Percentiles rank a stretch among this genome's conserved stretches.
phyloP scores from a whole-genome alignment of 2,797 vertebrate species.

The Crax fasciolata region DNA sequence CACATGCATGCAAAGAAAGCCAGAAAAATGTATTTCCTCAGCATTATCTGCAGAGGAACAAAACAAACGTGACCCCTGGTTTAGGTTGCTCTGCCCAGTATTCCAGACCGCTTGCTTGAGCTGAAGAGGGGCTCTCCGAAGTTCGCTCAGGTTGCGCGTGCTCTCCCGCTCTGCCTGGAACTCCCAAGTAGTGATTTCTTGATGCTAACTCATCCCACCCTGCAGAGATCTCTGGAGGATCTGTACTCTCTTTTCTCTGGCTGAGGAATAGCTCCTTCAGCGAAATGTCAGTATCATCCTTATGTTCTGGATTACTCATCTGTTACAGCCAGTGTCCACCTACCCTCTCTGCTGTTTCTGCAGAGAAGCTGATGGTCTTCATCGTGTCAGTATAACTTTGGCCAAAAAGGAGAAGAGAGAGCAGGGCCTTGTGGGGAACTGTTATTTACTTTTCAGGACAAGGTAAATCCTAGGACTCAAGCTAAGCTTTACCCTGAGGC shows the following conservation, averaged over 20 bases:
- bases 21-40: slow-evolving; percentile 70
- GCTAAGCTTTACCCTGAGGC: neutral
- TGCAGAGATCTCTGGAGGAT: neutral
- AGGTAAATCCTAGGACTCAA: neutral
- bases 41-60: slow-evolving; percentile 69
- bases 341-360: neutral
- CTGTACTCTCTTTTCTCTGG: neutral
- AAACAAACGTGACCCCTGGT: slow-evolving; percentile 75
- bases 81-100: slow-evolving; percentile 60
- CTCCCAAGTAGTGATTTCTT: slow-evolving; percentile 43
- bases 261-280: neutral
- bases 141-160: slow-evolving; percentile 44
- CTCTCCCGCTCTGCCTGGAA: slow-evolving; percentile 39
- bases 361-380: neutral
- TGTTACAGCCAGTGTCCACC: neutral
- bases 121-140: slow-evolving; percentile 36
- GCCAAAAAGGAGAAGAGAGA: neutral
- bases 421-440: neutral
- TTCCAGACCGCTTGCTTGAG: slow-evolving; percentile 43
- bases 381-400: neutral
- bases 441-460: neutral
- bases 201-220: neutral
- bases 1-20: slow-evolving; percentile 71
- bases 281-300: neutral
- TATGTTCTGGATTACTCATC: neutral